Base-by-base conservation (phyloP, 2,888 invertebrate genomes). In the Drosophila prostipennis region DNA sequence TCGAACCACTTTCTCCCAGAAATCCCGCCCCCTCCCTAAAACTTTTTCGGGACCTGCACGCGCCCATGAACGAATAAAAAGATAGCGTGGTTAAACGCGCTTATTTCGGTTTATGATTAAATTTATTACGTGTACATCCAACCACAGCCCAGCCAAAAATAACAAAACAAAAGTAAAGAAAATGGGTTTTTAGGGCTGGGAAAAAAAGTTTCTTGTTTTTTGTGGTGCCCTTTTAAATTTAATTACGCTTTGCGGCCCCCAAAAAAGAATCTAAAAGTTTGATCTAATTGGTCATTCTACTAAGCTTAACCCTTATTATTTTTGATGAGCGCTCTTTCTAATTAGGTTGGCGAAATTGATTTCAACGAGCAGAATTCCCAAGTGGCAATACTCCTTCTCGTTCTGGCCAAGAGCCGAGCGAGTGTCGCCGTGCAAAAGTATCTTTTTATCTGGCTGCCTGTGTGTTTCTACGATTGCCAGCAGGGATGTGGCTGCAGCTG, bases 21-120 rank as follows among this genome's bases (percentile, higher is more conserved):
- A 37, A 37, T 6, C n/a, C 6, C 13, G 3, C n/a, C 6, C 37
- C 54, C 36, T 10, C 14, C 37, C 42, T 19, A 19, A 23, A 43
- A 48, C 36, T 32, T 46, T 39, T 56, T 58, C 51, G 48, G 36
- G 36, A 16, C 43, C 51, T 64, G 64, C 77, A 60, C 61, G 68
- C 74, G 61, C 54, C 51, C 54, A 13, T 52, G 61, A 73, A 55
- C 69, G 69, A 73, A 78, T 76, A 60, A 83, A 87, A 74, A 85
- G 87, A 87, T 83, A 81, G 83, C 87, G 87, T 84, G 87, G 87
- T 79, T 83, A 87, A 85, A 73, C 77, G 87, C 87, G 85, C 79
- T 83, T 87, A 84, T 87, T 83, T 84, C 79, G 77, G 87, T 87
- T 87, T 87, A 85, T 87, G 85, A 87, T 83, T 87, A 81, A 83